phyloP scores from a whole-genome alignment of 2,888 invertebrate genomes.

The Eremobia ochroleuca region DNA sequence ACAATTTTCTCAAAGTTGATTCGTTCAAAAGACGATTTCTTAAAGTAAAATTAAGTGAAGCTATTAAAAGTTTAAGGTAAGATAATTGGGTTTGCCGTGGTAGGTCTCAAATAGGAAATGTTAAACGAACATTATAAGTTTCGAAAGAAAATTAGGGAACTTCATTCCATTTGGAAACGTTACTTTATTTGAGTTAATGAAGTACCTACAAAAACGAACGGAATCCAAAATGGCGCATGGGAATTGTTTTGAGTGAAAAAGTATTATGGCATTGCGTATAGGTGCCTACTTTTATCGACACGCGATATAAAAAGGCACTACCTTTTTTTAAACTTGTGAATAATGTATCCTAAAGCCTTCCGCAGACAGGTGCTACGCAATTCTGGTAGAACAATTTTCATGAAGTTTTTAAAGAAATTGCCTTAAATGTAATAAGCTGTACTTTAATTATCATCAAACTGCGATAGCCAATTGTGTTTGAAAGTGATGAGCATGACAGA shows the following conservation, averaged over 20 bases:
- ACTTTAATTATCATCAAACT: too few species aligned
- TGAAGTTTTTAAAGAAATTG: too few species aligned
- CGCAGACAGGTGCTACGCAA: too few species aligned
- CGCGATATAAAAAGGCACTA: neutral
- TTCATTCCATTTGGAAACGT: constrained; percentile 58
- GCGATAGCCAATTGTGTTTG: neutral
- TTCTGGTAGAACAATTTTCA: too few species aligned
- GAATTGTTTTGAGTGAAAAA: constrained; percentile 4
- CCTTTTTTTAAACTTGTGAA: neutral
- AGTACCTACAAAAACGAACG: constrained; percentile 38
- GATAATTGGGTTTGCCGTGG: constrained; percentile 71
- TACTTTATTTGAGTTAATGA: constrained; percentile 53
- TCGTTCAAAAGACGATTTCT: constrained; percentile 65
- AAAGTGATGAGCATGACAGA: neutral
- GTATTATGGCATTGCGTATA: neutral
- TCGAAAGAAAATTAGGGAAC: constrained; percentile 63
- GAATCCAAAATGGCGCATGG: constrained; percentile 18
- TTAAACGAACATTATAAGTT: constrained; percentile 72
- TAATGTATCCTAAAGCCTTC: neutral
- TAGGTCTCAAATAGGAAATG: constrained; percentile 74
- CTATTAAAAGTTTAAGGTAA: constrained; percentile 72
- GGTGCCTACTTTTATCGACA: neutral
- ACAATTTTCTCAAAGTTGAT: constrained; percentile 63
- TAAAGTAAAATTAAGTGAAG: constrained; percentile 65
- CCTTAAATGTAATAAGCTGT: too few species aligned